Conservation (phyloP, 1,140 invertebrate species). For the Drosophila ficusphila region DNA sequence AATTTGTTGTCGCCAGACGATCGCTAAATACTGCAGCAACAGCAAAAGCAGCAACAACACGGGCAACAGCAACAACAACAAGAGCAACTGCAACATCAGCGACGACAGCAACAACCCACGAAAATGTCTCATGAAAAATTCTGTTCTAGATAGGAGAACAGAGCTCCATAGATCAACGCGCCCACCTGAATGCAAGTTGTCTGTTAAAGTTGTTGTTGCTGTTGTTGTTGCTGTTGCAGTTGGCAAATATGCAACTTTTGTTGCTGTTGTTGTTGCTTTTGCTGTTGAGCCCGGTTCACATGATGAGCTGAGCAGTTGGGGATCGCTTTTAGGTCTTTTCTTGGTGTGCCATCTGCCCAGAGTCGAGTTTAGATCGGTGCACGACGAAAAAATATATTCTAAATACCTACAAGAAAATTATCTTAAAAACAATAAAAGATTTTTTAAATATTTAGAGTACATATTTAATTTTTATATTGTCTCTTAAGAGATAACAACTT, state of each 20-base stretch:
- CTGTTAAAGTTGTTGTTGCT: slow-evolving; percentile 26
- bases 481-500: background rate
- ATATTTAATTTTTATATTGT: background rate
- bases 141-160: slow-evolving; percentile 73
- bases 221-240: slow-evolving; percentile 33
- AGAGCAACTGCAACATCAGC: slow-evolving; percentile 20
- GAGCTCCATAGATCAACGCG: slow-evolving; percentile 63
- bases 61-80: slow-evolving; percentile 12
- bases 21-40: slow-evolving; percentile 67
- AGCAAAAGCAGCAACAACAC: slow-evolving; percentile 1
- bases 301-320: slow-evolving; percentile 57
- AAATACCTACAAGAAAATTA: too few species aligned
- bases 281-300: slow-evolving; percentile 54
- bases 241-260: slow-evolving; percentile 47
- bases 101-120: slow-evolving; percentile 61
- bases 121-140: slow-evolving; percentile 79
- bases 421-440: background rate
- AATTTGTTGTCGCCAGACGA: slow-evolving; percentile 67
- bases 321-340: slow-evolving; percentile 11
- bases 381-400: slow-evolving; percentile 1
- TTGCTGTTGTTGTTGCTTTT: slow-evolving; percentile 14
- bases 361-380: slow-evolving; percentile 2
- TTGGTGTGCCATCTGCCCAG: slow-evolving; percentile 49
- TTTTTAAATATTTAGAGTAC: background rate
- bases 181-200: slow-evolving; percentile 47